Evolutionary conservation across 2,797 vertebrate species (phyloP).

Genomic region (Phrynocephalus vlangalii): DNA sequence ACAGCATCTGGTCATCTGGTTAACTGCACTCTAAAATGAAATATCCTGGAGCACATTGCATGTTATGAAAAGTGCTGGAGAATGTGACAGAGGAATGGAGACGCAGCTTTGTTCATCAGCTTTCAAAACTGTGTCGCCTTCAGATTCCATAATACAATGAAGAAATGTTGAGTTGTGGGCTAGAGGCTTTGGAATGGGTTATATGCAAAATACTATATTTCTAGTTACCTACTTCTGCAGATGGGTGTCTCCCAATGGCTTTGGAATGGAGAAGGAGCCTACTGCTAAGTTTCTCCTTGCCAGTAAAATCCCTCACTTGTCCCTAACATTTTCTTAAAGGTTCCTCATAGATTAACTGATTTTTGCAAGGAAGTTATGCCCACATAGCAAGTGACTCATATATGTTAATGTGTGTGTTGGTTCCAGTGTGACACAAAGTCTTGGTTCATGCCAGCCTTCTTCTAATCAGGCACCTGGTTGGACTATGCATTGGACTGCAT

Average conservation of each 20-base stretch:
- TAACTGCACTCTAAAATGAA: background rate
- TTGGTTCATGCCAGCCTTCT: background rate
- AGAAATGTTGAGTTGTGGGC: background rate
- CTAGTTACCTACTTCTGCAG: background rate
- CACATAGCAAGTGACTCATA: background rate
- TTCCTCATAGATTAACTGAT: background rate
- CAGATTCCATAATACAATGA: background rate
- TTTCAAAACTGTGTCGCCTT: background rate
- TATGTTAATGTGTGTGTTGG: background rate
- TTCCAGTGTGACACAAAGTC: background rate
- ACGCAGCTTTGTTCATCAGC: background rate
- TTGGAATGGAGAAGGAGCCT: too few species aligned
- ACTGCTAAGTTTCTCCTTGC: background rate
- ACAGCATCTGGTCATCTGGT: too few species aligned
- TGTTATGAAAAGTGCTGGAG: background rate
- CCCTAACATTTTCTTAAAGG: background rate
- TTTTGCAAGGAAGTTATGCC: background rate
- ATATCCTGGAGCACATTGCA: background rate
- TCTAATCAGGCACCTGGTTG: background rate
- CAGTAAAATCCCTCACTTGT: background rate
- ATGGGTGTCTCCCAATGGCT: background rate
- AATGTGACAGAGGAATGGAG: too few species aligned
- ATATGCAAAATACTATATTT: background rate
- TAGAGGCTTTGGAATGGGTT: background rate
- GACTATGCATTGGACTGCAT: background rate